These are phyloP conservation scores for Atta texana DNA, from an alignment of 1,140 invertebrate genomes.

Conservation along the genomic window DNA sequence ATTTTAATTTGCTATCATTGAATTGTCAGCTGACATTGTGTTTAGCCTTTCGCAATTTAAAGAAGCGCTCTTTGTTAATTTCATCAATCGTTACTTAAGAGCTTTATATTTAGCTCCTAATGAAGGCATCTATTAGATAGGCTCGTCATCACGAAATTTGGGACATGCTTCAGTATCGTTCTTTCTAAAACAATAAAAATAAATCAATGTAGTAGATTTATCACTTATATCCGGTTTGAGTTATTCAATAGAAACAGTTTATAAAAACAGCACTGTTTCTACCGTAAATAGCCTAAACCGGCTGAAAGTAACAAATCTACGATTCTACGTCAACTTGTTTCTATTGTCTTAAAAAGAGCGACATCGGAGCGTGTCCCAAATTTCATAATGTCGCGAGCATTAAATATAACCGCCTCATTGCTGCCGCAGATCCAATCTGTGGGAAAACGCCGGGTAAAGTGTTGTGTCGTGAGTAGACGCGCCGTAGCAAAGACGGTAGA, in stretches of 20 bases:
- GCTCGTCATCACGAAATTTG: constrained; percentile 19
- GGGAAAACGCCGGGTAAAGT: constrained; percentile 61
- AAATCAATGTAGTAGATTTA: background rate
- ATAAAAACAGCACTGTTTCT: background rate
- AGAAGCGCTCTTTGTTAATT: background rate
- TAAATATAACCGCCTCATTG: constrained; percentile 4
- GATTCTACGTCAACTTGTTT: background rate
- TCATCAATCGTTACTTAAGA: background rate
- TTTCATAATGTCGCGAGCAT: constrained; percentile 23
- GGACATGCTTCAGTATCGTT: background rate
- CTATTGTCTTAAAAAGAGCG: background rate
- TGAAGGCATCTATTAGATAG: background rate
- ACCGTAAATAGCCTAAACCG: background rate
- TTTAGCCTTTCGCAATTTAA: background rate
- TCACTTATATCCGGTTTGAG: background rate
- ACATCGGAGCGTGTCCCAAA: background rate
- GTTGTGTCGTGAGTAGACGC: constrained; percentile 60
- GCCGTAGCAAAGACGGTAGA: constrained; percentile 12
- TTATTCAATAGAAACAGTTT: background rate
- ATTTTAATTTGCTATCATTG: background rate
- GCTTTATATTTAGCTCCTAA: background rate
- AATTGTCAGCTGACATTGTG: background rate
- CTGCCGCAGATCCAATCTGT: constrained; percentile 27
- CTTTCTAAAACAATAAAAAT: background rate
- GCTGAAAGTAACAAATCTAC: background rate